Evolutionary conservation across 2,888 invertebrate species (phyloP).

Genomic region (Emmelina monodactyla): DNA sequence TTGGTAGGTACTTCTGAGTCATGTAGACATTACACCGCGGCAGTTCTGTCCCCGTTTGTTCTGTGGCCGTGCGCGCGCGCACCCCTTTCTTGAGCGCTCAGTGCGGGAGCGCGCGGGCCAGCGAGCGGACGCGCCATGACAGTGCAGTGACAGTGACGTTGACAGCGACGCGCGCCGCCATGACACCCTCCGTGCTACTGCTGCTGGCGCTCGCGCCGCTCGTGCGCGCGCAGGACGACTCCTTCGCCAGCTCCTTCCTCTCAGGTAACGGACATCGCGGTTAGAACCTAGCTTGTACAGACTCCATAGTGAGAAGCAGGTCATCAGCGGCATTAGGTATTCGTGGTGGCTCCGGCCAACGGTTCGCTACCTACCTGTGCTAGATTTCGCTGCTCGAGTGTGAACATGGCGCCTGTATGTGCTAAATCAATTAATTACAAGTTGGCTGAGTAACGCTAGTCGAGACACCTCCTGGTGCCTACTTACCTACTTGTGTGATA

Average conservation of each 20-base stretch:
- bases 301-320: background rate
- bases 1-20: no score
- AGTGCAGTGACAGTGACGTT: constrained; percentile 21
- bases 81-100: constrained; percentile 43
- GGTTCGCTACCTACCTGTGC: background rate
- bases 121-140: constrained; percentile 39
- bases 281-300: constrained; percentile 14
- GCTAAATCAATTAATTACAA: background rate
- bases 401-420: no score
- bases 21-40: no score
- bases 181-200: constrained; percentile 27
- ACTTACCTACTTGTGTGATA: no score
- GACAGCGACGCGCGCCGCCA: constrained; percentile 23
- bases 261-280: constrained; percentile 68
- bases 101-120: constrained; percentile 29
- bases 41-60: no score
- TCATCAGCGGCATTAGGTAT: background rate
- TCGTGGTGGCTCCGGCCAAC: background rate
- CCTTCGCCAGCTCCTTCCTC: constrained; percentile 81
- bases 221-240: constrained; percentile 70
- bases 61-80: constrained; percentile 18
- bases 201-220: constrained; percentile 25
- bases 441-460: no score
- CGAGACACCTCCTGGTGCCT: no score
- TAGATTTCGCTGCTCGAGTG: background rate